Conservation (phyloP, 92 coral and sea anemone genomes). For the Isaurus tuberculatus region DNA sequence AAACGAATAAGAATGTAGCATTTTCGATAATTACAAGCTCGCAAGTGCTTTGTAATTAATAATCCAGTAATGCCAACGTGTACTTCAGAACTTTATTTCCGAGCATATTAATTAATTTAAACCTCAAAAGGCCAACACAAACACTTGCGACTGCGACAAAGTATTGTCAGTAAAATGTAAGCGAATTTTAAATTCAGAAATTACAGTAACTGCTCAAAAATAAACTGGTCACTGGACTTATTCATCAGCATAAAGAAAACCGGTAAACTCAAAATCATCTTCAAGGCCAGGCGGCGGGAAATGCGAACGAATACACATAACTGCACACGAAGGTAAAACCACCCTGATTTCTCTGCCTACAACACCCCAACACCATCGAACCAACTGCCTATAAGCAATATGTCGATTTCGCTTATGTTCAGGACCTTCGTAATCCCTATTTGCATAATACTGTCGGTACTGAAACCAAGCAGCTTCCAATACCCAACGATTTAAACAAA, state of each 20-base stretch:
- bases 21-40: not conserved
- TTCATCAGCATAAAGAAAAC: constrained; percentile 24
- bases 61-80: constrained; percentile 27
- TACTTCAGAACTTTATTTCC: not conserved
- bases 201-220: not conserved
- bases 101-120: constrained; percentile 7
- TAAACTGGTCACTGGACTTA: constrained; percentile 5
- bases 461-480: constrained; percentile 53
- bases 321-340: constrained; percentile 27
- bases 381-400: not conserved
- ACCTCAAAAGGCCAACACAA: not conserved
- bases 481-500: constrained; percentile 49
- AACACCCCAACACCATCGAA: not conserved
- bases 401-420: not conserved
- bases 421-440: not conserved
- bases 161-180: not conserved
- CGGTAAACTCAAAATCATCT: constrained; percentile 17
- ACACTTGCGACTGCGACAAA: not conserved
- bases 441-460: constrained; percentile 27
- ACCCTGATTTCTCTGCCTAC: not conserved
- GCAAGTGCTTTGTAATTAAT: not conserved
- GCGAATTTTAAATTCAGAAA: not conserved
- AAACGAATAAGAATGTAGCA: not conserved
- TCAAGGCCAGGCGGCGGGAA: constrained; percentile 33
- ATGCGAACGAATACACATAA: constrained; percentile 3